Conservation (phyloP, 2,888 invertebrate species). For the Vesta saturnalis region DNA sequence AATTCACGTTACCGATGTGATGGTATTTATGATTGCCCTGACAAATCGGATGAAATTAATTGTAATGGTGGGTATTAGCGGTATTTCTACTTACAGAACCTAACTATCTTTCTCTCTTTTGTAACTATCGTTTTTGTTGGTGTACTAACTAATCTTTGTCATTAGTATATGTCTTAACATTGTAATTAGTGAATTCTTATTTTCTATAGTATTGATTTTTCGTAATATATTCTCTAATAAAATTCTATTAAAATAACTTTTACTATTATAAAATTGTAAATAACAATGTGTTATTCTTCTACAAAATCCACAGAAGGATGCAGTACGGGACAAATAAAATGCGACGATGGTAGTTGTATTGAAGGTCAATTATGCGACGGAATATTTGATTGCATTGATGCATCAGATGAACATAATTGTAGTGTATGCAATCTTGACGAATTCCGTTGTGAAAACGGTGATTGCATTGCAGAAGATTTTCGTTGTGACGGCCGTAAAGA, state of each 20-base stretch:
- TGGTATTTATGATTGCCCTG: slow-evolving; percentile 64
- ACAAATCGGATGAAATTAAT: slow-evolving; percentile 65
- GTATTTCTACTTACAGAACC: not conserved
- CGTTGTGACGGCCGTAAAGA: slow-evolving; percentile 70
- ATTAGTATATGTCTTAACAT: no score
- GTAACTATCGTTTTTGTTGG: not conserved
- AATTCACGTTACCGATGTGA: slow-evolving; percentile 64
- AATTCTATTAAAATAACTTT: not conserved
- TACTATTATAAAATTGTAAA: slow-evolving; percentile 11
- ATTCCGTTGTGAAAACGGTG: slow-evolving; percentile 66
- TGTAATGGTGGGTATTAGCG: slow-evolving; percentile 56
- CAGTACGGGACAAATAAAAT: slow-evolving; percentile 25
- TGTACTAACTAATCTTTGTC: not conserved
- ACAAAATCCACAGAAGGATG: slow-evolving; percentile 36
- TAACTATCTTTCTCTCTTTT: not conserved
- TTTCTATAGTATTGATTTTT: not conserved
- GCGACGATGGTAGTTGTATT: slow-evolving; percentile 54
- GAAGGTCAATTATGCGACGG: slow-evolving; percentile 67
- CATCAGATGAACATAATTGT: slow-evolving; percentile 65
- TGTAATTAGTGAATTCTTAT: not conserved
- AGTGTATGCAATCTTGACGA: slow-evolving; percentile 62
- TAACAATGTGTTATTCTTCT: slow-evolving; percentile 9
- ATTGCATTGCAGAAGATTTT: slow-evolving; percentile 65
- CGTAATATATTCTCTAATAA: not conserved
- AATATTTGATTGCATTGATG: slow-evolving; percentile 67